phyloP scores from a whole-genome alignment of 2,797 vertebrate genomes.

The Cossypha caffra region DNA sequence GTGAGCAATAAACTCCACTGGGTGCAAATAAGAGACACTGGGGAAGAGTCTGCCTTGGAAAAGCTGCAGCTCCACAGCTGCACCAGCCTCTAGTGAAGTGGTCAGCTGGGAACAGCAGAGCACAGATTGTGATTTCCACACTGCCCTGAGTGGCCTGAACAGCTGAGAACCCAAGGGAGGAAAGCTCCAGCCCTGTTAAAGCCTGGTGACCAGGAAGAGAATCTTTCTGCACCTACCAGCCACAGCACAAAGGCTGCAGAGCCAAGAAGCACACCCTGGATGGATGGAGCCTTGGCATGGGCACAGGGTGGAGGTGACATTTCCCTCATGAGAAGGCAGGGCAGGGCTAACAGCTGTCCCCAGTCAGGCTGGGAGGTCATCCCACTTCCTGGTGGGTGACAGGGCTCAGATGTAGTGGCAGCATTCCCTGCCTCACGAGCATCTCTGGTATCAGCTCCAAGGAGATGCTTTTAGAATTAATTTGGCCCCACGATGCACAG shows the following conservation, averaged over 20 bases:
- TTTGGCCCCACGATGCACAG: accelerated
- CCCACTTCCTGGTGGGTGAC: not conserved
- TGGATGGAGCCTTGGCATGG: not conserved
- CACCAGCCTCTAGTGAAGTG: not conserved
- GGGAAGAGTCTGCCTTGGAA: not conserved
- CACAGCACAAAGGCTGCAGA: not conserved
- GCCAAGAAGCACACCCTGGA: accelerated
- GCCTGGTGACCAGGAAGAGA: not conserved
- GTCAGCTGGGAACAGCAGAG: not conserved
- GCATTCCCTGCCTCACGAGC: not conserved
- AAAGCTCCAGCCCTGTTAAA: not conserved
- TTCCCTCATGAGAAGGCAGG: not conserved
- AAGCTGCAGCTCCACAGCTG: not conserved
- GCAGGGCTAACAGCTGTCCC: not conserved
- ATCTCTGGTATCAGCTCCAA: not conserved
- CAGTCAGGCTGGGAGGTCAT: not conserved
- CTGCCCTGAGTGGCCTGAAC: not conserved
- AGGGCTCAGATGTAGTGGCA: not conserved
- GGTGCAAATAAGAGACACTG: not conserved
- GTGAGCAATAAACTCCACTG: not conserved
- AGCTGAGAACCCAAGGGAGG: not conserved
- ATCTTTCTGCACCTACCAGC: not conserved
- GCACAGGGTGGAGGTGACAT: not conserved
- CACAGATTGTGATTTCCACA: not conserved
- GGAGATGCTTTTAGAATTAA: not conserved